Conservation (phyloP, 1,140 invertebrate genomes). For the Bombus pyrosoma region DNA sequence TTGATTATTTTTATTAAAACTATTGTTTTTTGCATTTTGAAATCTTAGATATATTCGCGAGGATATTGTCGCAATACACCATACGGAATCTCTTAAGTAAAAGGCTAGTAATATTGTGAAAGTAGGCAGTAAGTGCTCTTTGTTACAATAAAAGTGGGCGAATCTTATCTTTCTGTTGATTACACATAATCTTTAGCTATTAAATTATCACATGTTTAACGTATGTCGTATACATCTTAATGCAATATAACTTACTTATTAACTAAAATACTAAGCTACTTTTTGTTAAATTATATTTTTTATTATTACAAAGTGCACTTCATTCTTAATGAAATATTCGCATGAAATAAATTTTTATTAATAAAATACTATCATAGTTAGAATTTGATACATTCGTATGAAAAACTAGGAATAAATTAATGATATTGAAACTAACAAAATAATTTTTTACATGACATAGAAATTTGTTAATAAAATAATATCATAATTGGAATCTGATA, state of each 20-base stretch:
- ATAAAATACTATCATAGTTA: too few relatives aligned
- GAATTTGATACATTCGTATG: not conserved
- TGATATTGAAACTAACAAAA: not conserved
- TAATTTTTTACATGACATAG: not conserved
- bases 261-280: not conserved
- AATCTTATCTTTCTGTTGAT: not conserved
- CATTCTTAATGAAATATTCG: not conserved
- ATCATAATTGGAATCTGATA: not conserved
- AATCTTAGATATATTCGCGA: too few relatives aligned
- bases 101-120: not conserved
- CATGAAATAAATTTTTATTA: not conserved
- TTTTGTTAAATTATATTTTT: not conserved
- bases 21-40: not conserved
- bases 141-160: not conserved
- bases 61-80: not conserved
- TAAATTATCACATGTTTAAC: not conserved
- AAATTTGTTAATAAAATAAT: not conserved
- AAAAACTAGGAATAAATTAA: not conserved
- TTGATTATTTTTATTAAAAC: not conserved
- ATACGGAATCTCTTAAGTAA: not conserved
- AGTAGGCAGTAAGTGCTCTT: not conserved
- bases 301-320: not conserved
- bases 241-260: too few relatives aligned
- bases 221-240: not conserved
- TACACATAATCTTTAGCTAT: not conserved